These are phyloP conservation scores for Cerastis rubricosa DNA, from an alignment of 2,888 invertebrate species.

Conservation along the genomic window DNA sequence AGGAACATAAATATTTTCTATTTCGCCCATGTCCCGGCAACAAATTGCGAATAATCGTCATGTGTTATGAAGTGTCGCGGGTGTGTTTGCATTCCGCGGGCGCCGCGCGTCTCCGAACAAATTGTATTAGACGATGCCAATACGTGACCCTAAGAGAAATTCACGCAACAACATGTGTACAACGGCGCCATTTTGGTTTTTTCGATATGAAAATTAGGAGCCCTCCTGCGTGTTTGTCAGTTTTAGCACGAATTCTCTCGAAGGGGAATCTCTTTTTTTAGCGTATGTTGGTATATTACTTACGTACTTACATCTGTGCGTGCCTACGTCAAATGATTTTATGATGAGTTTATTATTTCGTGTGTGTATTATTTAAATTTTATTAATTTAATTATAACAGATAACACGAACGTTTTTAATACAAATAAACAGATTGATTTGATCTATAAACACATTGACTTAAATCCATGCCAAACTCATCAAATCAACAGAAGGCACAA, in stretches of 20 bases:
- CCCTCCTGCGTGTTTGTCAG: constrained; percentile 70
- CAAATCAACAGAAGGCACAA: constrained; percentile 35
- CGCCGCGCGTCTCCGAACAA: constrained; percentile 84
- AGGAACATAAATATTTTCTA: constrained; percentile 64
- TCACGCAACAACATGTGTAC: constrained; percentile 80
- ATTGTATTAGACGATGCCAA: constrained; percentile 88
- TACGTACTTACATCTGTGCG: constrained; percentile 59
- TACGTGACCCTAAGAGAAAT: constrained; percentile 85
- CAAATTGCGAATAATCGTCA: constrained; percentile 84
- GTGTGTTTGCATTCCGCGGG: constrained; percentile 84
- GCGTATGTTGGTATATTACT: constrained; percentile 63
- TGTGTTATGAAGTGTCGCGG: constrained; percentile 82
- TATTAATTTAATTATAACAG: background rate
- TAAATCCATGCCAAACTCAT: constrained; percentile 37
- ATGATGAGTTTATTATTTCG: constrained; percentile 60
- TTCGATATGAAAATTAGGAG: constrained; percentile 81
- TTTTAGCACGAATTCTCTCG: constrained; percentile 73
- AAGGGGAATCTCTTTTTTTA: constrained; percentile 65
- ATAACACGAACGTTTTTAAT: background rate
- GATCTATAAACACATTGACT: background rate
- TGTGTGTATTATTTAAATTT: constrained; percentile 29
- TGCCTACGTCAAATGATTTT: constrained; percentile 61
- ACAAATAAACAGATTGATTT: constrained; percentile 1
- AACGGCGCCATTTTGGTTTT: constrained; percentile 77
- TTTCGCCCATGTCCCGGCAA: constrained; percentile 71